Conservation (phyloP, 2,113 vertebrate genomes). For the Myotis lucifugus region DNA sequence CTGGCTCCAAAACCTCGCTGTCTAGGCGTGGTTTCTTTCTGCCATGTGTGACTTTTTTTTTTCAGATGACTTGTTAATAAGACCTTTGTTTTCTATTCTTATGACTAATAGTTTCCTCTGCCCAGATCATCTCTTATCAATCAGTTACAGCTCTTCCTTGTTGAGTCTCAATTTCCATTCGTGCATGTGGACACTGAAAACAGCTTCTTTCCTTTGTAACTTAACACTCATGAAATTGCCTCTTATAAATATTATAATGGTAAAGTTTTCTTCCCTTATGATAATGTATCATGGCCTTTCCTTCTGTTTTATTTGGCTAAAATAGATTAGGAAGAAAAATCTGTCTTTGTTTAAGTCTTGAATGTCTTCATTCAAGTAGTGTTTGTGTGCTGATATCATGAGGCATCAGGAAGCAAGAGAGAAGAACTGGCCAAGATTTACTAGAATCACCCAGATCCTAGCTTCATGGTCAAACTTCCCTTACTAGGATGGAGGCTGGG, state of each 20-base stretch:
- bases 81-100: background rate
- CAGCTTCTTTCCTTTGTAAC: background rate
- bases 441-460: background rate
- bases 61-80: background rate
- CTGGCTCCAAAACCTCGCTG: background rate
- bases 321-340: conserved; percentile 42
- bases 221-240: background rate
- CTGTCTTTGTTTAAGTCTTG: conserved; percentile 38
- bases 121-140: background rate
- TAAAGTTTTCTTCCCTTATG: background rate
- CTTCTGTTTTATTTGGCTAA: conserved; percentile 31
- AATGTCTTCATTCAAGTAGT: background rate
- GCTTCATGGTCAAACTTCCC: background rate
- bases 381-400: background rate
- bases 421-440: background rate
- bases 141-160: background rate
- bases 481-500: background rate
- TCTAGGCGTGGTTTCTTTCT: background rate
- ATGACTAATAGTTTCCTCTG: background rate
- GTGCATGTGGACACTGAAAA: background rate
- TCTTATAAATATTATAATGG: background rate
- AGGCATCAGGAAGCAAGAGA: background rate
- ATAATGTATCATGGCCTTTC: background rate
- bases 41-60: background rate
- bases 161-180: background rate